Evolutionary conservation across 2,113 vertebrate genomes (phyloP).

Genomic region (Calidris pygmaea): DNA sequence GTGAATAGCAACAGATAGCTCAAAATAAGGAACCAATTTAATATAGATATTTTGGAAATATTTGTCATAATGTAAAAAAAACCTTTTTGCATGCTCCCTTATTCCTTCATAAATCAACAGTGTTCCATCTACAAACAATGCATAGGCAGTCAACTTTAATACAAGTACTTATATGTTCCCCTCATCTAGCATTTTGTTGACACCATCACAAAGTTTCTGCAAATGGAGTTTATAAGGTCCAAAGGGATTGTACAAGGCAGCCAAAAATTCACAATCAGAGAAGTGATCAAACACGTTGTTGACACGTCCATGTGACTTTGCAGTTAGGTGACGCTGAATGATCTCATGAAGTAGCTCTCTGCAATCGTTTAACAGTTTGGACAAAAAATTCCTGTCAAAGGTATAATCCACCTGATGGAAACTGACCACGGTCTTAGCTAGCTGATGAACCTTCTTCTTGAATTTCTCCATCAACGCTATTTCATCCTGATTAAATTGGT

Average conservation of each 20-base stretch:
- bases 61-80: background rate
- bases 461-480: constrained; percentile 82
- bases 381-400: constrained; percentile 84
- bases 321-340: constrained; percentile 85
- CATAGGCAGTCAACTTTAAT: background rate
- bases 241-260: constrained; percentile 85
- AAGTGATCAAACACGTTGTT: constrained; percentile 88
- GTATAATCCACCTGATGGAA: constrained; percentile 88
- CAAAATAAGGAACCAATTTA: constrained; percentile 12
- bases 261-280: constrained; percentile 86
- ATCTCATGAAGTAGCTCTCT: constrained; percentile 83
- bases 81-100: constrained; percentile 31
- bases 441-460: constrained; percentile 87
- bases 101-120: constrained; percentile 76
- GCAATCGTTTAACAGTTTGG: constrained; percentile 80
- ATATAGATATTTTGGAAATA: constrained; percentile 52
- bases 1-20: constrained; percentile 19
- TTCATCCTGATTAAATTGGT: constrained; percentile 85
- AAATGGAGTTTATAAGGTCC: constrained; percentile 82
- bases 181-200: constrained; percentile 89
- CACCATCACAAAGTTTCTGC: constrained; percentile 84
- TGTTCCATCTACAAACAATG: constrained; percentile 53
- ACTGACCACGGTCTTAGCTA: constrained; percentile 87
- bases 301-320: constrained; percentile 84
- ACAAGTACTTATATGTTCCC: constrained; percentile 78